phyloP scores from a whole-genome alignment of 2,797 vertebrate species.

The Echiichthys vipera region DNA sequence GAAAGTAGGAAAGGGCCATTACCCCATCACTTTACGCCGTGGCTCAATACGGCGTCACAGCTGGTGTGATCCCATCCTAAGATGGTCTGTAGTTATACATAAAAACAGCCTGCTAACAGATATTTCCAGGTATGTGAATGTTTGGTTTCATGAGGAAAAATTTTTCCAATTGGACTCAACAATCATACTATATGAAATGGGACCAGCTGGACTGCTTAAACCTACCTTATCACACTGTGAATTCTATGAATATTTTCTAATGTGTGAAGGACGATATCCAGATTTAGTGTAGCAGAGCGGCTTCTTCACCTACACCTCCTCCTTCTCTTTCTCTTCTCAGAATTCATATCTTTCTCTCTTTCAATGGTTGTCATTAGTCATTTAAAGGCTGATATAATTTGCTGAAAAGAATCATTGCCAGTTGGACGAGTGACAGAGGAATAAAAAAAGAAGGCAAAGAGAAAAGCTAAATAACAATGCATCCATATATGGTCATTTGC shows the following conservation, averaged over 20 bases:
- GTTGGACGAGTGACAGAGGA: constrained; percentile 57
- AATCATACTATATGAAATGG: constrained; percentile 27
- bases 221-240: constrained; percentile 16
- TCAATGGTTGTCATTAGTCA: constrained; percentile 35
- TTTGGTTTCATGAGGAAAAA: constrained; percentile 35
- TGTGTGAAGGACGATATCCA: constrained; percentile 31
- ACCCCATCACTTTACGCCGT: too few relatives aligned
- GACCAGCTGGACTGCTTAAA: constrained; percentile 56
- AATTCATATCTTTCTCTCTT: constrained; percentile 31
- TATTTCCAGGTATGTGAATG: constrained; percentile 24
- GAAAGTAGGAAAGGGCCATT: too few relatives aligned
- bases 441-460: constrained; percentile 38
- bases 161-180: constrained; percentile 45
- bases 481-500: constrained; percentile 68
- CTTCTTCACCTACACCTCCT: constrained; percentile 21
- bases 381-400: constrained; percentile 60
- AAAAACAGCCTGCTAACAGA: constrained; percentile 12
- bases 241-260: constrained; percentile 43
- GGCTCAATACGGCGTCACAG: too few relatives aligned
- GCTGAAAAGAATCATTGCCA: constrained; percentile 46
- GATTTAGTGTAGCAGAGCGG: constrained; percentile 27
- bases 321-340: constrained; percentile 9
- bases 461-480: constrained; percentile 66
- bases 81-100: constrained; percentile 35
- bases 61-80: too few relatives aligned